These are phyloP conservation scores for Graphium colonna DNA, from an alignment of 2,888 invertebrate genomes.

Conservation along the genomic window DNA sequence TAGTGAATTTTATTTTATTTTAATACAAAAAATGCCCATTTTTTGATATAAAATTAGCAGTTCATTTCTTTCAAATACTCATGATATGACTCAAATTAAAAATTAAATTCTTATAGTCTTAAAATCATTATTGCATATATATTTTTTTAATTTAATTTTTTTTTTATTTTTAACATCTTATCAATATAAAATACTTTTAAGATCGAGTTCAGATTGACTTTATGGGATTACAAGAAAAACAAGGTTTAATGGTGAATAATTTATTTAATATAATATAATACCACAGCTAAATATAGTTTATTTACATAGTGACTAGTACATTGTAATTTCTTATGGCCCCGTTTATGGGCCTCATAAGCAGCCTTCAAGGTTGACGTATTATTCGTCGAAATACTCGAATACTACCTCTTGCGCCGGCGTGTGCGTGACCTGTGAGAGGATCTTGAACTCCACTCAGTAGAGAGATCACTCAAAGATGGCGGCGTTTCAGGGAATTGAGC, in stretches of 20 bases:
- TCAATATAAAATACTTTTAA: too few relatives aligned
- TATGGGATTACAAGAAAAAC: too few relatives aligned
- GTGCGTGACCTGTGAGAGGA: slow-evolving; percentile 58
- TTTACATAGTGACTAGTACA: slow-evolving; percentile 17
- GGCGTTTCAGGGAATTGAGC: slow-evolving; percentile 74
- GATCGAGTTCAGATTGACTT: too few relatives aligned
- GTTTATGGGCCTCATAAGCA: not conserved
- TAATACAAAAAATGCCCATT: too few relatives aligned
- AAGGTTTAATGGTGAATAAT: slow-evolving; percentile 11
- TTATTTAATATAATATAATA: slow-evolving; percentile 17
- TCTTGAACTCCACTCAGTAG: slow-evolving; percentile 68
- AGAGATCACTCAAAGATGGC: slow-evolving; percentile 64
- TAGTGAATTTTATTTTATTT: too few relatives aligned
- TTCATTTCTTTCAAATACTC: too few relatives aligned
- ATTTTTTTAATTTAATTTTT: too few relatives aligned
- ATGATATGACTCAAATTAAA: too few relatives aligned
- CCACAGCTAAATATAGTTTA: slow-evolving; percentile 8
- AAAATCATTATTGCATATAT: too few relatives aligned
- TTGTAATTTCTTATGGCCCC: not conserved
- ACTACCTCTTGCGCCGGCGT: slow-evolving; percentile 65
- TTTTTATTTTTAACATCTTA: too few relatives aligned
- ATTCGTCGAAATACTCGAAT: not conserved
- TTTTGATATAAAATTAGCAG: too few relatives aligned
- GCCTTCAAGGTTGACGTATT: slow-evolving; percentile 11
- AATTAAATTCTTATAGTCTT: too few relatives aligned